Evolutionary conservation across 2,113 vertebrate genomes (phyloP), one percentile per base, ranked within the genome.

Genomic region (Tachuris rubrigastra): DNA sequence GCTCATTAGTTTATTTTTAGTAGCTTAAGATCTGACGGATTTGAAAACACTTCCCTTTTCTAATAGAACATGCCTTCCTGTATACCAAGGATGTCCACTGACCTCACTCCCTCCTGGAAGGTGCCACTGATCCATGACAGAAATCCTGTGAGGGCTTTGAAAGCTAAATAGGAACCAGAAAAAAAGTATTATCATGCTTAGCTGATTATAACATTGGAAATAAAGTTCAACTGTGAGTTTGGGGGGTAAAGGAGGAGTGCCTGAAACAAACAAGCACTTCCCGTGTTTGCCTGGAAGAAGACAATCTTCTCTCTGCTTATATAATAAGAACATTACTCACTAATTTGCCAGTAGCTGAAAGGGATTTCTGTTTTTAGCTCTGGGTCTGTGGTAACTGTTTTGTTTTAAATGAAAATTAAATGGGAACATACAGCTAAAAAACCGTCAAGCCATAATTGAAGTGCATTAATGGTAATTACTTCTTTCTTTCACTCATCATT

Each of bases 391-490:
- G 98, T 96, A 98, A 98, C 96, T 98, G 98, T 97, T 98, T 97
- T 98, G 98, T 98, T 98, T 98, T 98, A 98, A 97, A 96, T 75
- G 97, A 97, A 98, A 97, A 97, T 97, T 95, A 97, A 98, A 95
- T 91, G 81, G 94, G 97, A 97, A 97, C 97, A 78, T 85, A 95
- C 86, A 91, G 87, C 93, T 90, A 95, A 95, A 97, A 98, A 97
- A 95, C 82, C 2, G 5, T 94, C 88, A 97, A 97, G 96, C 97
- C 93, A 52, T 98, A 99, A 99, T 98, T 99, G 98, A 98, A 98
- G 98, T 98, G 98, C 98, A 99, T 99, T 99, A 98, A 98, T 98
- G 96, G 98, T 98, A 99, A 99, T 99, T 98, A 98, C 98, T 95
- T 97, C 98, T 98, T 98, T 98, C 98, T 98, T 98, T 98, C 98